A percentile compares a stretch with the other conserved stretches of the same genome.
Evolutionary conservation across 1,140 invertebrate genomes (phyloP).

Genomic region (Scaptomyza hsui): DNA sequence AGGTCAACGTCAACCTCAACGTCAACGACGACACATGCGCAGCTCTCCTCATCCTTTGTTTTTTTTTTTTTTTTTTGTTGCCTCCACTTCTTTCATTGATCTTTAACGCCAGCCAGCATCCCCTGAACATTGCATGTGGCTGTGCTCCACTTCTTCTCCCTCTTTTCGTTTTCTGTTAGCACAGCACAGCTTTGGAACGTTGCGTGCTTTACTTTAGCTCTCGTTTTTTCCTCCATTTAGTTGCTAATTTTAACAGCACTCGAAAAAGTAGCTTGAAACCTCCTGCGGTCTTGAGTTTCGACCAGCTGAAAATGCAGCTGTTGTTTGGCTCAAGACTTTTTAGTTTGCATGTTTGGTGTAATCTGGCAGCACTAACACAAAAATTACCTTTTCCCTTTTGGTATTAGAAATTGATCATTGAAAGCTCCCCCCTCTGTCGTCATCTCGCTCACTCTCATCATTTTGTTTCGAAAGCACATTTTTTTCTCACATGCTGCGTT

Average conservation of each 20-base stretch:
- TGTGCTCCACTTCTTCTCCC: constrained; percentile 13
- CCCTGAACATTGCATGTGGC: constrained; percentile 59
- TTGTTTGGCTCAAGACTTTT: constrained; percentile 1
- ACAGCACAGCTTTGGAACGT: constrained; percentile 17
- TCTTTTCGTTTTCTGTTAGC: not conserved
- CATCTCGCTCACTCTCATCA: constrained; percentile 8
- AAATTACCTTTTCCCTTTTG: not conserved
- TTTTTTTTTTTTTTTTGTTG: constrained; percentile 14
- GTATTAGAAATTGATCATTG: constrained; percentile 26
- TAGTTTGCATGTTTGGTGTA: not conserved
- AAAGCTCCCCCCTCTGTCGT: not conserved
- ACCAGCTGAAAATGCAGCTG: constrained; percentile 65
- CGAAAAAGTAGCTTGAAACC: constrained; percentile 63
- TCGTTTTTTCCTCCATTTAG: constrained; percentile 44
- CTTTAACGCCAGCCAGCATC: constrained; percentile 70
- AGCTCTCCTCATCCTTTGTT: constrained; percentile 31
- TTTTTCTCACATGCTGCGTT: constrained; percentile 29
- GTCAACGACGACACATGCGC: constrained; percentile 65
- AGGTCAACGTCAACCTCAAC: constrained; percentile 63
- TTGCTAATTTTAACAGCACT: constrained; percentile 73
- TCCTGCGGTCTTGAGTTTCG: constrained; percentile 61
- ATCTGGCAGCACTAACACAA: constrained; percentile 14
- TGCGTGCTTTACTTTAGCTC: constrained; percentile 65
- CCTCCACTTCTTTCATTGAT: constrained; percentile 68
- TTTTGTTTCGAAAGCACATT: constrained; percentile 32